Percentiles rank a stretch among this genome's conserved stretches.
These are phyloP conservation scores for Micrastur ruficollis DNA, from an alignment of 2,797 vertebrate genomes.

Conservation along the genomic window DNA sequence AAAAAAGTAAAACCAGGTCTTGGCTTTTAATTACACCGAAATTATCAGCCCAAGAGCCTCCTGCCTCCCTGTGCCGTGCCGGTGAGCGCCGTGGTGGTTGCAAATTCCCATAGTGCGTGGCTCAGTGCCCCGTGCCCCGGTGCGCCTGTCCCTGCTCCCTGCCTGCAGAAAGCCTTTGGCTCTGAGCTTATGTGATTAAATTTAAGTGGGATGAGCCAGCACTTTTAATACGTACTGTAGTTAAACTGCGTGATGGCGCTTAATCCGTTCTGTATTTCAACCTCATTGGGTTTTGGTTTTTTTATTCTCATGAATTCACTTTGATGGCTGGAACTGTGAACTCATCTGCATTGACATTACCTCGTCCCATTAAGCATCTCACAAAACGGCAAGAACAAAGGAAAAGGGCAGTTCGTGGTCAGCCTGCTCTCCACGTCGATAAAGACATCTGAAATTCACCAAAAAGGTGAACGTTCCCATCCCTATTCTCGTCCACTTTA, in stretches of 20 bases:
- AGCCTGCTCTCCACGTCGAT: background rate
- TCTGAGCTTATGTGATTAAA: background rate
- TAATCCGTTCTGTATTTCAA: background rate
- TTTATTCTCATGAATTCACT: background rate
- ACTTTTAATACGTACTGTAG: background rate
- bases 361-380: background rate
- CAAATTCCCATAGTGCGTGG: background rate
- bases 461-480: background rate
- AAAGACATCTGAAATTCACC: background rate
- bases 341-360: background rate
- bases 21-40: background rate
- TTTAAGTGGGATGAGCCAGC: background rate
- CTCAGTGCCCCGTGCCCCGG: background rate
- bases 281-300: background rate
- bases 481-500: background rate
- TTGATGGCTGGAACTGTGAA: background rate
- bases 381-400: background rate
- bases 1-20: background rate
- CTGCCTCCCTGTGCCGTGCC: background rate
- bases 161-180: background rate
- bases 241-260: background rate
- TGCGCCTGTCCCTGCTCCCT: background rate
- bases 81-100: background rate
- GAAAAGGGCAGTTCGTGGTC: background rate
- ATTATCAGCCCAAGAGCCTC: background rate